Base-by-base conservation (phyloP, 1,140 invertebrate species). In the Calliopsis andreniformis region DNA sequence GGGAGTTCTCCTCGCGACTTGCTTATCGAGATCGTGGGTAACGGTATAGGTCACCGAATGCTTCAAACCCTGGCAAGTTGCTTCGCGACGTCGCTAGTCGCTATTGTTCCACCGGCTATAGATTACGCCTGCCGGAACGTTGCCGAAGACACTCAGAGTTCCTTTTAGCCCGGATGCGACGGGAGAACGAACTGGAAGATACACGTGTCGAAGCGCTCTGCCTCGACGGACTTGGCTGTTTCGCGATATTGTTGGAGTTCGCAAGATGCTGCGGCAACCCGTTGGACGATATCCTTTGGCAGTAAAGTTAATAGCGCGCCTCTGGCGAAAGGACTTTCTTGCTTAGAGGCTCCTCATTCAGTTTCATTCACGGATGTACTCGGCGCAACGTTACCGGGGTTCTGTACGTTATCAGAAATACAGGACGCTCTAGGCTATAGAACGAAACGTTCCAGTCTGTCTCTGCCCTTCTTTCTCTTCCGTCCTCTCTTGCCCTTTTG, bases 111-210 rank as follows among this genome's bases (percentile, higher is more conserved):
- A 32, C 62, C n/a, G 25, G 28, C 28, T 73, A 56, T 73, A 67
- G 49, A 56, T 45, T 64, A 53, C 43, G 39, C 42, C 47, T 1
- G 28, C 30, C 25, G 20, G 55, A 66, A 56, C 49, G 39, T 59
- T 58, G 35, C 35, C 35, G 35, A 23, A 35, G 42, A 14, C 18
- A 35, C 28, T 3, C 28, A 0, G 4, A 59, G 72, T 66, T 49
- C 68, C 64, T 43, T 45, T 39, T 61, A 51, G 7, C 28, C 16
- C 45, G 64, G 56, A 79, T 58, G 61, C 64, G 56, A 30, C 56
- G 14, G 30, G 20, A 14, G 68, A 43, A 68, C 79, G 64, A 80
- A 49, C 61, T 39, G 71, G 53, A 71, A 81, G 80, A 81, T 77
- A 76, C 73, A 45, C 62, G 66, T 49, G 79, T 75, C 63, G 71